A percentile compares a stretch with the other conserved stretches of the same genome.
These are phyloP conservation scores for Sebastes schlegelii DNA, from an alignment of 2,113 vertebrate genomes.

Conservation along the genomic window DNA sequence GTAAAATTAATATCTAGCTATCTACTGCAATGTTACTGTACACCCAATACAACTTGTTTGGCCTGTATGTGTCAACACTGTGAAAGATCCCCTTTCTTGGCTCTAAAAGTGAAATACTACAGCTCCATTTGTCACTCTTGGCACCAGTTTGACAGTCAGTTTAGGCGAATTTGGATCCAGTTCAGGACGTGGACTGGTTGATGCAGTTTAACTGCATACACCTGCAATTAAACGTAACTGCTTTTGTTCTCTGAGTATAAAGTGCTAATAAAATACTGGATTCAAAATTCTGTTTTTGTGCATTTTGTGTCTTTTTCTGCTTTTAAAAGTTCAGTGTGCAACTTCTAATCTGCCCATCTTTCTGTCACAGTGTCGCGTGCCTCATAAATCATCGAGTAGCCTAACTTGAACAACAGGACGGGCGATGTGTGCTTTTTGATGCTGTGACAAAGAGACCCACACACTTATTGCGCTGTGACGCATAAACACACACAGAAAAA, in stretches of 20 bases:
- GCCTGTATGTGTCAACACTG: neutral
- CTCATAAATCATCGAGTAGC: conserved; percentile 29
- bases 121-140: neutral
- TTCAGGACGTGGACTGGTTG: conserved; percentile 15
- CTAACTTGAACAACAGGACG: conserved; percentile 67
- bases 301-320: neutral
- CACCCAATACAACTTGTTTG: neutral
- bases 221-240: neutral
- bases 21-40: neutral
- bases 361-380: neutral
- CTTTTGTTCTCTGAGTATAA: neutral
- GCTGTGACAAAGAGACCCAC: conserved; percentile 16
- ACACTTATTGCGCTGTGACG: conserved; percentile 13
- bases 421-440: conserved; percentile 1
- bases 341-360: neutral
- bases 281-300: too few relatives aligned
- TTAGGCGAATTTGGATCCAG: neutral
- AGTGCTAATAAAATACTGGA: neutral
- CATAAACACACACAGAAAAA: neutral
- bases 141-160: conserved; percentile 5
- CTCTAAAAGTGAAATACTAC: neutral
- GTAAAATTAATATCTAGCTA: neutral
- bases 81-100: neutral
- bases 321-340: neutral
- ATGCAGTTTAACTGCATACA: conserved; percentile 16